Evolutionary conservation across 2,797 vertebrate genomes (phyloP), one percentile per base, ranked within the genome.

Genomic region (Chloroceryle inda): DNA sequence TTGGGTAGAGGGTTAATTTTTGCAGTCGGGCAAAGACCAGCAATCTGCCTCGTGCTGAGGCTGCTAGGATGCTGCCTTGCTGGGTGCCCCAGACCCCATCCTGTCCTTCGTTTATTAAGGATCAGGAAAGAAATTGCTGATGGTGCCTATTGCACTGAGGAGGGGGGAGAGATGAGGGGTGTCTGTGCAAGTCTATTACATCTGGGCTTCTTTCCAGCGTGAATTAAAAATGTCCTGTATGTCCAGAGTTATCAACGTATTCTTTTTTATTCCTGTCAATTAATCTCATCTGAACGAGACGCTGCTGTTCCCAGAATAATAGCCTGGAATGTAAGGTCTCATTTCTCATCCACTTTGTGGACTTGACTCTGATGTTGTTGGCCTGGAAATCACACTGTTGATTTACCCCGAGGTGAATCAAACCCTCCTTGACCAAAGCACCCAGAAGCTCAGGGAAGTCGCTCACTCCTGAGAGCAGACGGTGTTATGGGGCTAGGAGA

Each of bases 141-240:
- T 90, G 78, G 71, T 92, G 31, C 55, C 67, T 69, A 24, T 35
- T 88, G 73, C 26, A 29, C 53, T 15, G 67, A 79, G 49, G 47
- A 71, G 20, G 22, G 31, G 67, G 63, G 79, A 83, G 58, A 38
- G 58, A 5, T 1, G 9, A 23, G 45, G 49, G 33, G 58, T 75
- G 61, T 91, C 92, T 94, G 69, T 67, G 82, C n/a, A 62, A 88
- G 73, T 85, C 86, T 94, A 92, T 97, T 95, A 74, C 49, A 78
- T 89, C 94, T 95, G 93, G 96, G 97, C 96, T 94, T 58, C 93
- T 71, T 95, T 97, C 96, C 96, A 97, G 85, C 35, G 2, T 27
- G 73, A 92, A 95, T 88, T 88, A 85, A 93, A 93, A 96, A 38
- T 2, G 19, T 89, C 82, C 96, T 85, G 55, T 79, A 37, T 92